Conservation (phyloP, 2,797 vertebrate species). For the Champsocephalus gunnari region DNA sequence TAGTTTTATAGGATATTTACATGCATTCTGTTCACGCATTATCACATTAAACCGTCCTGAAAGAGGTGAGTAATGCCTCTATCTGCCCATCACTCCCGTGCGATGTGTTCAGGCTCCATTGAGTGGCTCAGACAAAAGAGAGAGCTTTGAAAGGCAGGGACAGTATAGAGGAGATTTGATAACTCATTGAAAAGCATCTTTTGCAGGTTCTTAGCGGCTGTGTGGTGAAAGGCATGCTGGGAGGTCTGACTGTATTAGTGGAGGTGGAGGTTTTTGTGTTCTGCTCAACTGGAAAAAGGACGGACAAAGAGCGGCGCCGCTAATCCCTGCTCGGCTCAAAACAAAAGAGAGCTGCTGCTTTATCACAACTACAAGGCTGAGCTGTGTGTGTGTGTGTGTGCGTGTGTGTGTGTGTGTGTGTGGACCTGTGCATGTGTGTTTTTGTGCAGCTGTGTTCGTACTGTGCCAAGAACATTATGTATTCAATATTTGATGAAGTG, state of each 20-base stretch:
- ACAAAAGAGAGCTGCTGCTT: constrained; percentile 86
- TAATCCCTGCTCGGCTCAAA: constrained; percentile 85
- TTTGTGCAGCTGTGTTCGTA: constrained; percentile 78
- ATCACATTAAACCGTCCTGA: constrained; percentile 46
- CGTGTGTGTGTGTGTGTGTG: constrained; percentile 34
- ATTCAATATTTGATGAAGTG: constrained; percentile 86
- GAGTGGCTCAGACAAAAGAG: constrained; percentile 76
- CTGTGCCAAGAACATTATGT: constrained; percentile 83
- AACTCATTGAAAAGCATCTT: constrained; percentile 86
- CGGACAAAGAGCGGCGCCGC: constrained; percentile 83
- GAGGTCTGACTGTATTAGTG: constrained; percentile 85
- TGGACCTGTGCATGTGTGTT: constrained; percentile 32
- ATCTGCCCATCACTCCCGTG: constrained; percentile 79
- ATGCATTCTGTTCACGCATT: neutral
- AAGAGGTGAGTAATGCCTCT: constrained; percentile 73
- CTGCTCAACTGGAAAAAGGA: constrained; percentile 86
- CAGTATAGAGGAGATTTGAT: constrained; percentile 86
- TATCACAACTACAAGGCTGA: constrained; percentile 84
- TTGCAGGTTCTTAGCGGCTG: constrained; percentile 82
- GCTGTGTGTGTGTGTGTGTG: constrained; percentile 59
- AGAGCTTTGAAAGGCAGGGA: constrained; percentile 81
- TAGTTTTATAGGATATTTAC: neutral
- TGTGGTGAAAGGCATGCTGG: constrained; percentile 85
- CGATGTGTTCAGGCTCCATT: constrained; percentile 78
- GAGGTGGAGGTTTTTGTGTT: constrained; percentile 86